Base-by-base conservation (phyloP, 2,797 vertebrate genomes). In the Hypotaenidia philippensis region DNA sequence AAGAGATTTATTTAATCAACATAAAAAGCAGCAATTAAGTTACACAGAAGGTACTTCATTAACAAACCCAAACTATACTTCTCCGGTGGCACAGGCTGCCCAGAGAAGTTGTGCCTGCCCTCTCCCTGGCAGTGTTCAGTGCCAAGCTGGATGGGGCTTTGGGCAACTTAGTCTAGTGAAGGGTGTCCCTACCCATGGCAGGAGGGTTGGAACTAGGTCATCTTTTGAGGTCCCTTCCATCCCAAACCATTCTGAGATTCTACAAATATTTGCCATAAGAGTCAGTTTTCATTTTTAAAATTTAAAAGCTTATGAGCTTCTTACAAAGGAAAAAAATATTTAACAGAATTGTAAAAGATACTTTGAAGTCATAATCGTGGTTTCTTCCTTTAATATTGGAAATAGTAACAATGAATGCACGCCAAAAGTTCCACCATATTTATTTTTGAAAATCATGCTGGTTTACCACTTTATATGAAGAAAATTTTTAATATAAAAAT, bases 1-100 rank as follows among this genome's bases (percentile, higher is more conserved):
- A 80, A 81, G 36, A 83, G n/a, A 49, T n/a, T 44, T 49, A 52
- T 77, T 87, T 88, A 94, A 85, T 91, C 50, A 89, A 26, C 31
- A 94, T 44, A 61, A 32, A 59, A n/a, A 81, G 9, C 6, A 65
- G 60, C 68, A 80, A 60, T 22, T 72, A 90, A 81, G 56, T 81
- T 27, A 77, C 31, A 90, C 40, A 90, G 32, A 91, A 96, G 44
- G 21, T 20, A 86, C 68, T 69, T 72, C 59, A 87, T 10, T 76
- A 82, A 86, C 32, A 31, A 94, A 66, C 56, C 16, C 29, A 93
- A 91, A 52, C 31, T 85, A 27, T 64, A 76, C 25, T 83, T 85
- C 64, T n/a, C 19, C 10, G 8, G 13, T 50, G 49, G 25, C 13
- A 50, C 49, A 50, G 49, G 25, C 25, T 50, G 49, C 49, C 49